phyloP scores from a whole-genome alignment of 2,888 invertebrate species.

The Idaea aversata region DNA sequence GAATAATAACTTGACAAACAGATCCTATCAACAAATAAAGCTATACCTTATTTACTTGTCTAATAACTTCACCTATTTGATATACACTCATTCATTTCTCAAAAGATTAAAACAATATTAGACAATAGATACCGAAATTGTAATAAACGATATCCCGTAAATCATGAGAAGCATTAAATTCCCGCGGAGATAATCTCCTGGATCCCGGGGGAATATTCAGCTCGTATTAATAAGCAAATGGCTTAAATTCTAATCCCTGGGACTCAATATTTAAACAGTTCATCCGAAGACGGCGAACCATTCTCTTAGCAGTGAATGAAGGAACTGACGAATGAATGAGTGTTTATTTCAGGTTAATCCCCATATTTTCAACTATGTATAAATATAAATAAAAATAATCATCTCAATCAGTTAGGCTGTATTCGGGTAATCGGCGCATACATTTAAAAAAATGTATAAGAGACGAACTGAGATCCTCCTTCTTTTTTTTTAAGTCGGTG shows the following conservation, averaged over 20 bases:
- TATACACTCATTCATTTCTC: not conserved
- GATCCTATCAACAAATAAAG: no score
- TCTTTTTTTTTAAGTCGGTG: no score
- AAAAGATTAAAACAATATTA: not conserved
- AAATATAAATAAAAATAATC: no score
- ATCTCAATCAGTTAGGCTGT: no score
- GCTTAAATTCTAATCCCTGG: slow-evolving; percentile 6
- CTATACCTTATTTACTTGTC: no score
- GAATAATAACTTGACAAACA: not conserved
- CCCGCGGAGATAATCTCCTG: not conserved
- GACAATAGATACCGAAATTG: not conserved
- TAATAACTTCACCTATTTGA: not conserved
- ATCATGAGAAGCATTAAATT: not conserved
- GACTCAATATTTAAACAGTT: slow-evolving; percentile 7
- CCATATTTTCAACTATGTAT: no score
- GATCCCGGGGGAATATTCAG: not conserved
- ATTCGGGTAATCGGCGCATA: no score
- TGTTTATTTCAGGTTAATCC: no score
- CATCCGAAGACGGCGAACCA: slow-evolving; percentile 1
- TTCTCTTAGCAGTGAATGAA: not conserved
- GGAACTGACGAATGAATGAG: no score
- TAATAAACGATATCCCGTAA: not conserved
- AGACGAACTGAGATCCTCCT: no score
- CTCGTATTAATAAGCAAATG: slow-evolving; percentile 9
- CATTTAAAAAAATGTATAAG: no score